These are phyloP conservation scores for Isoperla grammatica DNA, from an alignment of 2,888 invertebrate species.

Conservation along the genomic window DNA sequence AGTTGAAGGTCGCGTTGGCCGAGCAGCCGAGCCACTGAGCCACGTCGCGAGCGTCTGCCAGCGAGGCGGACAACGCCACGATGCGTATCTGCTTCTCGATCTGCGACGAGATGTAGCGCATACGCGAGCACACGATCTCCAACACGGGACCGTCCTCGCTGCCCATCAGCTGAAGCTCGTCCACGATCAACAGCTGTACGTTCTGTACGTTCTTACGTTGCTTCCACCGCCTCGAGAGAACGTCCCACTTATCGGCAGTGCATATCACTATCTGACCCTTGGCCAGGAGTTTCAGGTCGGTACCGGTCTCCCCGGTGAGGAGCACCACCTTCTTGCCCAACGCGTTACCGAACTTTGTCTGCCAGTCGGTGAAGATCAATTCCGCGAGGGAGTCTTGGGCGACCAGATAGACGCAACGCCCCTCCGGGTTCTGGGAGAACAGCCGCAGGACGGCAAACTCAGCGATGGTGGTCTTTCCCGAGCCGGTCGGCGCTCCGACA, in stretches of 20 bases:
- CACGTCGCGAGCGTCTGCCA: conserved; percentile 92
- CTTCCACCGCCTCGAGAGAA: conserved; percentile 96
- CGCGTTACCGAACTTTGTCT: conserved; percentile 73
- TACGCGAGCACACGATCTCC: conserved; percentile 85
- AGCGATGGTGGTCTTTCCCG: conserved; percentile 90
- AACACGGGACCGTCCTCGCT: conserved; percentile 90
- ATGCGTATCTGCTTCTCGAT: conserved; percentile 85
- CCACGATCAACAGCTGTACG: conserved; percentile 92
- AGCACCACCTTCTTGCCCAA: conserved; percentile 84
- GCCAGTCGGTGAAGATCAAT: conserved; percentile 86
- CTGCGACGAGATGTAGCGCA: conserved; percentile 95
- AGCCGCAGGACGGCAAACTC: conserved; percentile 92
- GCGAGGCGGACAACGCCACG: conserved; percentile 86
- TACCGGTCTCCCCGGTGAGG: conserved; percentile 94
- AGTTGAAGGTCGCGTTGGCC: conserved; percentile 93
- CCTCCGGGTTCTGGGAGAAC: conserved; percentile 65
- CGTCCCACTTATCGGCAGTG: conserved; percentile 99
- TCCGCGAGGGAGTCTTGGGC: conserved; percentile 90
- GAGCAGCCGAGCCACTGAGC: conserved; percentile 96
- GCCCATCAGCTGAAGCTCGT: conserved; percentile 88
- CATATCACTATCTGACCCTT: conserved; percentile 73
- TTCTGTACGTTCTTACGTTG: conserved; percentile 98
- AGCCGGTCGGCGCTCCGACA: conserved; percentile 88
- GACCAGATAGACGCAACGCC: conserved; percentile 89
- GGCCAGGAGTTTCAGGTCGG: conserved; percentile 83